Percentiles rank a stretch among this genome's conserved stretches.
phyloP scores from a whole-genome alignment of 2,797 vertebrate genomes.

The Myripristis jacobus region DNA sequence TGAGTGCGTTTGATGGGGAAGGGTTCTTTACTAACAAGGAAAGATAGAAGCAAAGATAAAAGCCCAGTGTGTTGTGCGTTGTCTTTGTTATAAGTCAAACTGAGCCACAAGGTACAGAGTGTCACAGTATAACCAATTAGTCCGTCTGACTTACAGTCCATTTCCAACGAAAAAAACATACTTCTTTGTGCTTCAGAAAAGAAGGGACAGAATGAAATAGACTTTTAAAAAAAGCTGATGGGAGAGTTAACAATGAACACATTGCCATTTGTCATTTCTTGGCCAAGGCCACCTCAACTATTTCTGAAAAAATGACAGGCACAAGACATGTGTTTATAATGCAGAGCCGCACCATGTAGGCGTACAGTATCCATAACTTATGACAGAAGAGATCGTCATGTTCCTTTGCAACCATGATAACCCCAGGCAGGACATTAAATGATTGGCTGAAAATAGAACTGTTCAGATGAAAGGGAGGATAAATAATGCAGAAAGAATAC shows the following conservation, averaged over 20 bases:
- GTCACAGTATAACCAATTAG: slow-evolving; percentile 48
- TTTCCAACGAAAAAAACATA: slow-evolving; percentile 46
- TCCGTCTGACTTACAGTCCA: slow-evolving; percentile 39
- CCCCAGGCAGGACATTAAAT: slow-evolving; percentile 68
- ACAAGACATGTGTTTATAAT: slow-evolving; percentile 51
- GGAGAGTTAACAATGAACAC: slow-evolving; percentile 32
- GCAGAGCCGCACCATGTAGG: slow-evolving; percentile 20
- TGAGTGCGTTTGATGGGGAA: slow-evolving; percentile 33
- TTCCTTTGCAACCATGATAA: slow-evolving; percentile 60
- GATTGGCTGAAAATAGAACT: slow-evolving; percentile 77
- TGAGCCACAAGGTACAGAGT: slow-evolving; percentile 36
- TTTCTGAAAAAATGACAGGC: slow-evolving; percentile 25
- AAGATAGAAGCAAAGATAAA: slow-evolving; percentile 35
- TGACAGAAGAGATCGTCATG: slow-evolving; percentile 33
- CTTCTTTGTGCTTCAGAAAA: slow-evolving; percentile 14
- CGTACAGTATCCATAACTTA: slow-evolving; percentile 59
- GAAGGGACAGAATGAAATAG: slow-evolving; percentile 22
- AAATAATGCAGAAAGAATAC: slow-evolving; percentile 81
- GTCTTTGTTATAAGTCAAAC: slow-evolving; percentile 46
- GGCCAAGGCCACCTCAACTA: slow-evolving; percentile 37
- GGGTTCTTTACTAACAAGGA: slow-evolving; percentile 16
- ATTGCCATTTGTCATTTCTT: slow-evolving; percentile 39
- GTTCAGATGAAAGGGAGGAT: slow-evolving; percentile 76
- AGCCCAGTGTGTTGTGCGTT: slow-evolving; percentile 37
- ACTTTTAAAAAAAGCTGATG: slow-evolving; percentile 24